Conservation (phyloP, 92 coral and sea anemone genomes). For the Ricordea florida region DNA sequence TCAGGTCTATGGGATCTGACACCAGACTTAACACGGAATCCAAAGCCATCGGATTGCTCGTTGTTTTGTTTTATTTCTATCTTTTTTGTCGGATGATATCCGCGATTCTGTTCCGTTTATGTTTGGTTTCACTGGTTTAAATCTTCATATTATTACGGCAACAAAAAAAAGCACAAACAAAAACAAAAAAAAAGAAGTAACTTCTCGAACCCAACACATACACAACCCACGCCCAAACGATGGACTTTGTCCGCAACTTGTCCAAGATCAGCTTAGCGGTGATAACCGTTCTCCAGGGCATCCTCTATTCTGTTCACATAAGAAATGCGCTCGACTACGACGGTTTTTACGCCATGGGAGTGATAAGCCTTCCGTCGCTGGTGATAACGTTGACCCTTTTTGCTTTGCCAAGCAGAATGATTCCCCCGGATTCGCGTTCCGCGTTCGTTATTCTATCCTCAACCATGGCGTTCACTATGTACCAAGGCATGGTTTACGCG, state of each 20-base stretch:
- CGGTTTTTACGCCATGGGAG: neutral
- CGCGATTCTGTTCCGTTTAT: no score
- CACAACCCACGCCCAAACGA: no score
- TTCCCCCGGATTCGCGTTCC: no score
- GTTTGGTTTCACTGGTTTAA: no score
- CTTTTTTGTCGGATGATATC: no score
- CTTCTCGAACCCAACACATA: no score
- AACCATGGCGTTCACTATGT: neutral
- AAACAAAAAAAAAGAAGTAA: no score
- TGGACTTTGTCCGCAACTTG: no score
- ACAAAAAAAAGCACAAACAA: no score
- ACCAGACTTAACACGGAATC: neutral
- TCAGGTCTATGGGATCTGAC: neutral
- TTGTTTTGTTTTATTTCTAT: no score
- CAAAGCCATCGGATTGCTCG: neutral
- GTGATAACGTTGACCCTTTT: neutral
- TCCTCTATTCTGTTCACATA: neutral
- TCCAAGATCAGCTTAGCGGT: no score
- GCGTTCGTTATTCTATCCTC: neutral
- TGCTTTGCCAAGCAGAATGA: neutral
- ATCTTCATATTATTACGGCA: no score
- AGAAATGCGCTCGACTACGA: neutral
- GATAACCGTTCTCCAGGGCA: neutral
- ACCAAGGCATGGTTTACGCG: neutral
- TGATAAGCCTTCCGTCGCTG: neutral